A percentile compares a stretch with the other conserved stretches of the same genome.
phyloP scores from a whole-genome alignment of 2,113 vertebrate genomes.

The human region GRCh38 chr2:187145001-187145500 shows the following conservation, averaged over 20 bases:
- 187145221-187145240: background rate
- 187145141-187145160: background rate
- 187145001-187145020: background rate
- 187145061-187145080: too few species aligned
- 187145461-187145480: background rate
- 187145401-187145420: background rate
- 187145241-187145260: too few species aligned
- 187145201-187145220: background rate
- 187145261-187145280: too few species aligned
- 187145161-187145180: background rate
- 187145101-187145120: background rate
- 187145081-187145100: background rate
- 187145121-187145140: background rate
- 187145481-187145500: background rate
- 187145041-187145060: too few species aligned
- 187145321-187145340: too few species aligned
- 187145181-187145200: background rate
- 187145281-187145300: too few species aligned
- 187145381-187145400: background rate
- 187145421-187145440: background rate
- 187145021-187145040: background rate
- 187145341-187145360: background rate
- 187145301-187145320: too few species aligned
- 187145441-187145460: background rate
- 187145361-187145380: background rate